Base-by-base conservation (phyloP, 2,888 invertebrate genomes). In the Drosophila helvetica region DNA sequence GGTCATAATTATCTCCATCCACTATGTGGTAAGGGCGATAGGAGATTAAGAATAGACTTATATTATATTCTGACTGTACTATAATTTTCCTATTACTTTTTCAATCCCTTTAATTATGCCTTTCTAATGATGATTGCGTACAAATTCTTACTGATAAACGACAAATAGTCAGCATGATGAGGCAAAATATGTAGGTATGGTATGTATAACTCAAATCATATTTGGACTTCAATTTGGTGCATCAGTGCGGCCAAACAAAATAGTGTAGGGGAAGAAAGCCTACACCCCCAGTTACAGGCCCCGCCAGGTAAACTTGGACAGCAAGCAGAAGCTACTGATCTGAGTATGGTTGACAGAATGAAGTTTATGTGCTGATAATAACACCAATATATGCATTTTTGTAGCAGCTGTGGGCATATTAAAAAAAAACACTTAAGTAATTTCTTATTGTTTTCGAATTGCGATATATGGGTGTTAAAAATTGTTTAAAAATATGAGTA, bases 41-140 rank as follows among this genome's bases (percentile, higher is more conserved):
- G 56, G 19, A 5, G 17, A n/a, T 17, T 47, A 38, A 38, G 33
- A 1, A 22, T 48, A 30, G 18, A n/a, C 19, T 8, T 47, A 10
- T 56, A 33, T 7, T 17, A 10, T 7, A 47, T 3, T 5, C 47
- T 30, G 46, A 57, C 46, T 67, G 47, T 51, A 52, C 22, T 22
- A n/a, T n/a, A n/a, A n/a, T 48, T 48, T n/a, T 17, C 1, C 18
- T 12, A 19, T 47, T 51, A 52, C 38, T 67, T 52, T 51, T 56
- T 6, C 42, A 12, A n/a, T 46, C 38, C 38, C 19, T 22, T 9
- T 15, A 8, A 57, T 46, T 50, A 22, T n/a, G 67, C 79, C 42
- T 42, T 45, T 19, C 54, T 80, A 77, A 82, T 52, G 67, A 59
- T 82, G 81, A 86, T 22, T 62, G 1, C 25, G 19, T 10, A 54